Percentiles rank a stretch among this genome's conserved stretches.
phyloP scores from a whole-genome alignment of 2,113 vertebrate genomes.

The Microcebus lehilahytsara region DNA sequence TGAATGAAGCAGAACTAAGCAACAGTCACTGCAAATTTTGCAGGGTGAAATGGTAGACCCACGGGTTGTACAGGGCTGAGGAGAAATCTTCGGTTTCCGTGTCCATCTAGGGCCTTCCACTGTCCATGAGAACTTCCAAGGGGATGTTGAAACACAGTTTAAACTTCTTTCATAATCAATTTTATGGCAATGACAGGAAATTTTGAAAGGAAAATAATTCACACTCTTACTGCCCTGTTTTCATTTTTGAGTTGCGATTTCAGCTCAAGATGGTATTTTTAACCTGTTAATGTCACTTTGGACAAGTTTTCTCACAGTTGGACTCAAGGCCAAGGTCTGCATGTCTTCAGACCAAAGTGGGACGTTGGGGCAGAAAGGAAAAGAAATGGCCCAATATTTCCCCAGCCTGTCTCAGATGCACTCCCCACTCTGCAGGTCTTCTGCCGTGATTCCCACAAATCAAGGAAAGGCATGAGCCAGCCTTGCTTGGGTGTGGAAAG shows the following conservation, averaged over 20 bases:
- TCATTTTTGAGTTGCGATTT: neutral
- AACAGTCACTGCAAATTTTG: neutral
- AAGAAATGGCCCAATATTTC: neutral
- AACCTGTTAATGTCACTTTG: neutral
- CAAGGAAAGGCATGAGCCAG: neutral
- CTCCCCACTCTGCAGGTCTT: neutral
- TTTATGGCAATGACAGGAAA: neutral
- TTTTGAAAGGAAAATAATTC: constrained; percentile 17
- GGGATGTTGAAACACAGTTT: neutral
- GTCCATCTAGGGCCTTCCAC: neutral
- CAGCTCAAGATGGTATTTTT: neutral
- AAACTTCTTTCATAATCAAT: neutral
- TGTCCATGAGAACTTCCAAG: neutral
- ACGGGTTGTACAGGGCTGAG: neutral
- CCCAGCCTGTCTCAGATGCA: neutral
- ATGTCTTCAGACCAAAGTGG: neutral
- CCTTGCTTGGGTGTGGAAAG: neutral
- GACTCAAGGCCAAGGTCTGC: neutral
- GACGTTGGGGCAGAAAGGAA: neutral
- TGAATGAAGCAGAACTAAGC: neutral
- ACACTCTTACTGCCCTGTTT: neutral
- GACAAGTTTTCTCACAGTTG: neutral
- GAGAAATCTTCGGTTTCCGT: neutral
- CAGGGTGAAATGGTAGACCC: neutral
- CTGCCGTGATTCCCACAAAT: neutral